phyloP scores from a whole-genome alignment of 2,888 invertebrate genomes.

The Nysson spinosus region DNA sequence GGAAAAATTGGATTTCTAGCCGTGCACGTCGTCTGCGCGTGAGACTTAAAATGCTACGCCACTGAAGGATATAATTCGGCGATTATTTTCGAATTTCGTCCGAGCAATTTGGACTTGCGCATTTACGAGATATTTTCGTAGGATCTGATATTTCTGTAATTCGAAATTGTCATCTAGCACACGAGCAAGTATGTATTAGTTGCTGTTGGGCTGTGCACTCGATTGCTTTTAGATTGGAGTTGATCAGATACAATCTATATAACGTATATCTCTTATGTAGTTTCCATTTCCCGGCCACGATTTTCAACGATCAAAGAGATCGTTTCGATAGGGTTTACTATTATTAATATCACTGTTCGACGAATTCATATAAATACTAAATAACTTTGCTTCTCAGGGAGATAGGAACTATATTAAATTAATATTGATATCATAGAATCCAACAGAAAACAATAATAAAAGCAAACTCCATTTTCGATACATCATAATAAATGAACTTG shows the following conservation, averaged over 20 bases:
- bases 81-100: background rate
- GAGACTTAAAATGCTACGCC: background rate
- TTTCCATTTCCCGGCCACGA: slow-evolving; percentile 19
- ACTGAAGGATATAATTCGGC: slow-evolving; percentile 6
- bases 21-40: slow-evolving; percentile 46
- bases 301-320: slow-evolving; percentile 46
- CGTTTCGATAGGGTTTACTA: slow-evolving; percentile 19
- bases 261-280: slow-evolving; percentile 24
- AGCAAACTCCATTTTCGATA: too few species aligned
- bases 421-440: too few species aligned
- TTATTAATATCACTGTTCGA: slow-evolving; percentile 10
- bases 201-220: slow-evolving; percentile 19
- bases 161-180: slow-evolving; percentile 5
- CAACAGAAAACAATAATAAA: too few species aligned
- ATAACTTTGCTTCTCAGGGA: slow-evolving; percentile 26
- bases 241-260: slow-evolving; percentile 50
- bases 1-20: too few species aligned
- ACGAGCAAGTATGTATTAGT: too few species aligned
- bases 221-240: slow-evolving; percentile 61
- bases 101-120: background rate
- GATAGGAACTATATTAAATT: too few species aligned
- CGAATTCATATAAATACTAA: slow-evolving; percentile 13
- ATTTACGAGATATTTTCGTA: background rate
- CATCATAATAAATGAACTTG: too few species aligned
- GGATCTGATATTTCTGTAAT: background rate